Evolutionary conservation across 1,140 invertebrate genomes (phyloP).

Genomic region (Ericerus pela): DNA sequence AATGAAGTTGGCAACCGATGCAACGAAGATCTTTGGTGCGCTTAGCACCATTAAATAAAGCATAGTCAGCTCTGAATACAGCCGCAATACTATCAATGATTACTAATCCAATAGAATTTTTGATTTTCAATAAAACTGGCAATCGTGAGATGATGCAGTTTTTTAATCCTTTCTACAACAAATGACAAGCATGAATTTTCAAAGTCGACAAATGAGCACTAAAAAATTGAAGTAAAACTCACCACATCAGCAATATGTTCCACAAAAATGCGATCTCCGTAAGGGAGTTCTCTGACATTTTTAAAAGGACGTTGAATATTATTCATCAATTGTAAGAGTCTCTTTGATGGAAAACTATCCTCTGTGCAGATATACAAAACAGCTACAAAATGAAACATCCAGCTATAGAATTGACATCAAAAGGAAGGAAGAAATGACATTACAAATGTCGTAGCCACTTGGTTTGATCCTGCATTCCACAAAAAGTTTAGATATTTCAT

Average conservation of each 20-base stretch:
- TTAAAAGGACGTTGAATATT: constrained; percentile 15
- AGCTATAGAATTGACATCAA: not conserved
- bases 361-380: constrained; percentile 64
- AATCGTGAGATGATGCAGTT: constrained; percentile 39
- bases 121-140: constrained; percentile 26
- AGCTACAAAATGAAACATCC: constrained; percentile 28
- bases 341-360: constrained; percentile 50
- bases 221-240: constrained; percentile 24
- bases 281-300: constrained; percentile 19
- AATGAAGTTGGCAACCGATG: constrained; percentile 40
- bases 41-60: constrained; percentile 27
- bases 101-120: constrained; percentile 39
- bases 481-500: no score
- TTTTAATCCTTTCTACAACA: constrained; percentile 39
- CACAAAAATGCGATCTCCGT: constrained; percentile 39
- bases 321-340: constrained; percentile 39
- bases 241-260: constrained; percentile 43
- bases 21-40: constrained; percentile 41
- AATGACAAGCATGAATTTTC: constrained; percentile 11
- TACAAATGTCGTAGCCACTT: no score
- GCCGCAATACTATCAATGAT: constrained; percentile 62
- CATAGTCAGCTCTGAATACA: constrained; percentile 47
- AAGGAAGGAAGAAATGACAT: not conserved
- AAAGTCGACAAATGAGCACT: not conserved
- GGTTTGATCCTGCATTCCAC: no score